Evolutionary conservation across 2,797 vertebrate genomes (phyloP).

Genomic region (Karalla daura): DNA sequence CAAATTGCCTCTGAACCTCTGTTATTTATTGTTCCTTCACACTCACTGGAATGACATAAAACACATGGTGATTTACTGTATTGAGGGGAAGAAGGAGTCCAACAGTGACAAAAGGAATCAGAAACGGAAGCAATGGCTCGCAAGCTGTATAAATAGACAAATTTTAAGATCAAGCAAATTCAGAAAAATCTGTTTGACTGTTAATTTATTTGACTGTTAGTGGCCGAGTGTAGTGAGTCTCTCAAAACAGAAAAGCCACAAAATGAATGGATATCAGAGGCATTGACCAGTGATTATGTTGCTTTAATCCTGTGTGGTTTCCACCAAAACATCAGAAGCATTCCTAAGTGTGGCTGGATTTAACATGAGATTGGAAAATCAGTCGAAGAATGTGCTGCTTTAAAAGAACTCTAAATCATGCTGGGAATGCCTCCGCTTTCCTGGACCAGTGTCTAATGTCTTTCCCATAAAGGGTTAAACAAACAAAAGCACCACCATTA

Average conservation of each 20-base stretch:
- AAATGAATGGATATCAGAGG: too few species aligned
- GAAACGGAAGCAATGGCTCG: not conserved
- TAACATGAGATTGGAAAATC: not conserved
- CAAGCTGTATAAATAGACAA: not conserved
- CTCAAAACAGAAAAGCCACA: not conserved
- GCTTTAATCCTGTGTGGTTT: not conserved
- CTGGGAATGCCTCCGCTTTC: not conserved
- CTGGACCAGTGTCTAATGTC: not conserved
- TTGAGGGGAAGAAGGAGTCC: not conserved
- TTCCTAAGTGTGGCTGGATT: conserved; percentile 1
- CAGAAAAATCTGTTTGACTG: not conserved
- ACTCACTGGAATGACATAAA: not conserved
- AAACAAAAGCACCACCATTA: not conserved
- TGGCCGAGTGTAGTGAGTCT: too few species aligned
- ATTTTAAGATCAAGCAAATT: not conserved
- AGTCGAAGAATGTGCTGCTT: not conserved
- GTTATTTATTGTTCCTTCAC: not conserved
- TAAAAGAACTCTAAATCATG: not conserved
- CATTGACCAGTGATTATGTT: not conserved
- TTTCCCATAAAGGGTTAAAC: not conserved
- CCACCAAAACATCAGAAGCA: conserved; percentile 19
- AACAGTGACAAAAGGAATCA: not conserved
- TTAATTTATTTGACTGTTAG: not conserved
- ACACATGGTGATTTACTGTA: not conserved
- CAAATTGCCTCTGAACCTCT: too few species aligned